Evolutionary conservation across 1,140 invertebrate genomes (phyloP), one percentile per base, ranked within the genome.

Genomic region (Diorhabda sublineata): DNA sequence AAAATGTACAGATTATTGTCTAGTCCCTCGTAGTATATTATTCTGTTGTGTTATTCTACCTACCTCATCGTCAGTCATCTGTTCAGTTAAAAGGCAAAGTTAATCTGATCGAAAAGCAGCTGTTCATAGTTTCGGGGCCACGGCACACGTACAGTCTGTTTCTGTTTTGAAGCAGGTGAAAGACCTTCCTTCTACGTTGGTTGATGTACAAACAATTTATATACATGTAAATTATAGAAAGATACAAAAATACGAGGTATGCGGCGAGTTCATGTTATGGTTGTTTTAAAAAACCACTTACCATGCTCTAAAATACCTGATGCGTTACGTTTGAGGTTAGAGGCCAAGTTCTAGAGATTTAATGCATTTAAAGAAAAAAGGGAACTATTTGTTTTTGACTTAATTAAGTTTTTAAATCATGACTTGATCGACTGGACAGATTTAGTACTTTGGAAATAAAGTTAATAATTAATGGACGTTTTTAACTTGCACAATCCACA

Each of bases 31-130:
- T 26, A 26, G 26, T 26, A 26, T 26, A 26, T 26, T 26, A 26
- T 26, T 52, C n/a, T 52, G 47, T 52, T 52, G n/a, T 52, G 4
- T 52, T 5, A 6, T 52, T 52, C n/a, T 11, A 41, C 42, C 11
- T 43, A 41, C 59, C 26, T 61, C 59, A 41, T 11, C 59, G 43
- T 42, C 43, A 62, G 61, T 62, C 61, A 62, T 62, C 61, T 62
- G 43, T 62, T 62, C 6, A 62, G 61, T 62, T 62, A 62, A 62
- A 62, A 62, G 61, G 61, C 61, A 62, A 52, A 52, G 47, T n/a
- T 11, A 62, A 62, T n/a, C 61, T 62, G 61, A 62, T 44, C 3
- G 44, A 45, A 11, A 6, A 59, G 41, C 47, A 52, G 47, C 47
- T 52, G 47, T 52, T 52, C 47, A 8, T 52, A 52, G 47, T 52